These are phyloP conservation scores for Chymomyza caudatula DNA, from an alignment of 2,888 invertebrate species.

Conservation along the genomic window DNA sequence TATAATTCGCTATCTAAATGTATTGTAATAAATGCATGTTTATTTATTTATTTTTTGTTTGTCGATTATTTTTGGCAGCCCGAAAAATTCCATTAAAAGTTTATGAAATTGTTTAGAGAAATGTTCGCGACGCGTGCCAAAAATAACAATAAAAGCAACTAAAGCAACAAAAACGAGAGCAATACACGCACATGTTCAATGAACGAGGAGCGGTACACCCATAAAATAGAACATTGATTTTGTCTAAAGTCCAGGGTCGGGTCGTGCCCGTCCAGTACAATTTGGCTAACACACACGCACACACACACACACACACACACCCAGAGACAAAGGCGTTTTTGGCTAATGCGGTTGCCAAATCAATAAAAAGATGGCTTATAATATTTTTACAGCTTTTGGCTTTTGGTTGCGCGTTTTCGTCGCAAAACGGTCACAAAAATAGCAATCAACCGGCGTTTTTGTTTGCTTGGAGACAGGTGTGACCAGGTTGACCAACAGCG, in stretches of 20 bases:
- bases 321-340: not conserved
- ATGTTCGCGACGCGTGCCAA: constrained; percentile 66
- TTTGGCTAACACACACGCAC: constrained; percentile 19
- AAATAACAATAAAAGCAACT: constrained; percentile 60
- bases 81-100: constrained; percentile 50
- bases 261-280: not conserved
- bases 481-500: constrained; percentile 7
- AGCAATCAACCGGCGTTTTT: not conserved
- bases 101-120: constrained; percentile 60
- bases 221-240: constrained; percentile 67
- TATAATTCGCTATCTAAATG: not conserved
- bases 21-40: constrained; percentile 27
- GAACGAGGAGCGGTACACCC: not conserved
- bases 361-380: constrained; percentile 49
- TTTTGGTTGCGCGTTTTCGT: not conserved
- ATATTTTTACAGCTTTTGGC: constrained; percentile 39
- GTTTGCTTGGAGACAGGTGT: constrained; percentile 23
- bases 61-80: constrained; percentile 14
- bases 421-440: not conserved
- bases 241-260: constrained; percentile 31
- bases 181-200: constrained; percentile 29
- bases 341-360: constrained; percentile 32
- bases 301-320: constrained; percentile 5
- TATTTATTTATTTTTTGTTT: constrained; percentile 32
- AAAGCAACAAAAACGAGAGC: constrained; percentile 1